Evolutionary conservation across 2,797 vertebrate genomes (phyloP).

Genomic region (Gymnothorax reevesii): DNA sequence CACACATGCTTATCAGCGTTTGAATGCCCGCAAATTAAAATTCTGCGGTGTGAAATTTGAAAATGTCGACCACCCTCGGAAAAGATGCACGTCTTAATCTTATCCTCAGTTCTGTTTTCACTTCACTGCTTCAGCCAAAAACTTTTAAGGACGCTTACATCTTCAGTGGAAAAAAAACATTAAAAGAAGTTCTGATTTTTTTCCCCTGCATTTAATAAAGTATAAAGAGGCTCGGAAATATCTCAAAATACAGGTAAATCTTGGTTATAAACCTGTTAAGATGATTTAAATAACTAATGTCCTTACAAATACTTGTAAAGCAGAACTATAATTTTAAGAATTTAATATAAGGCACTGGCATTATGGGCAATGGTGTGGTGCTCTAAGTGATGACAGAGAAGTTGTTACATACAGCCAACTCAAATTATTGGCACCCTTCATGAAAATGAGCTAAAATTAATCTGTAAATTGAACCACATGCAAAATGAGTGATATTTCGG

Average conservation of each 20-base stretch:
- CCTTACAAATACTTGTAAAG: neutral
- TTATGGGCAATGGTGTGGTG: neutral
- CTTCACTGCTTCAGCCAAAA: neutral
- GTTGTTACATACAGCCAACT: too few relatives aligned
- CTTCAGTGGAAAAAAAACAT: neutral
- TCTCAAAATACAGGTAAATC: neutral
- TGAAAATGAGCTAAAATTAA: too few relatives aligned
- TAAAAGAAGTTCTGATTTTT: neutral
- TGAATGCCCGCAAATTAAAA: constrained; percentile 16
- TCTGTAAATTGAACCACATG: too few relatives aligned
- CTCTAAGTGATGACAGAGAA: neutral
- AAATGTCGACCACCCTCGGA: neutral
- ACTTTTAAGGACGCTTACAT: neutral
- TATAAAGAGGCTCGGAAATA: neutral
- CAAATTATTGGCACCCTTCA: too few relatives aligned
- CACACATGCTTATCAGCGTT: constrained; percentile 2
- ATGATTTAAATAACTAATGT: neutral
- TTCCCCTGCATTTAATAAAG: neutral
- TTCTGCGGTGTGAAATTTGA: neutral
- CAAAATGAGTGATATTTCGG: too few relatives aligned
- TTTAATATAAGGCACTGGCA: neutral
- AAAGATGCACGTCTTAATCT: neutral
- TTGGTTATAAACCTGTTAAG: neutral
- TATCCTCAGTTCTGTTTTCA: neutral
- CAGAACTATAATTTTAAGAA: neutral